phyloP scores from a whole-genome alignment of 2,113 vertebrate genomes.

The Apteryx owenii region DNA sequence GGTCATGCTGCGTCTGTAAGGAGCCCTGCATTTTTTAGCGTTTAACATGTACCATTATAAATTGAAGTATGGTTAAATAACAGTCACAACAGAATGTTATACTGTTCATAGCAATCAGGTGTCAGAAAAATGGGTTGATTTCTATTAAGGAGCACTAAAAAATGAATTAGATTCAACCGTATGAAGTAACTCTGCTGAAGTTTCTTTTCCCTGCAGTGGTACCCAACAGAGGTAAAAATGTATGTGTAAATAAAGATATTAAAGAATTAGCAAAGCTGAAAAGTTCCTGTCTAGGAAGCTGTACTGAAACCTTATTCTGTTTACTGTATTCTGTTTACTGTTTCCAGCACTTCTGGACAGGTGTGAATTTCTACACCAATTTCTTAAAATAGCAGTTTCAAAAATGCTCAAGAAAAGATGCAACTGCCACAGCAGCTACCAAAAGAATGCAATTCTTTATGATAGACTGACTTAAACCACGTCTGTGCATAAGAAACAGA shows the following conservation, averaged over 20 bases:
- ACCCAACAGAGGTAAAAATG: constrained; percentile 42
- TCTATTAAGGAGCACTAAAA: background rate
- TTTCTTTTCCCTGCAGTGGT: constrained; percentile 3
- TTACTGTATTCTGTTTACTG: background rate
- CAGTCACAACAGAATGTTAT: background rate
- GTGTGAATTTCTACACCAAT: constrained; percentile 40
- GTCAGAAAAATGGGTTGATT: constrained; percentile 11
- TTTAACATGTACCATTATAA: background rate
- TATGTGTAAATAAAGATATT: constrained; percentile 14
- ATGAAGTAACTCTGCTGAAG: background rate
- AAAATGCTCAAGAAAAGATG: background rate
- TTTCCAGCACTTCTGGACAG: constrained; percentile 39
- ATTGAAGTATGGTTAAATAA: background rate
- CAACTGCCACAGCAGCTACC: background rate
- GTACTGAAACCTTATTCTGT: background rate
- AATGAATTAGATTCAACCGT: background rate
- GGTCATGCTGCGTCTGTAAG: background rate
- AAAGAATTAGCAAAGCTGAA: constrained; percentile 42
- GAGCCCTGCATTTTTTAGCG: background rate
- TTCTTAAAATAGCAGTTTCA: constrained; percentile 59
- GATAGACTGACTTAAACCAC: background rate
- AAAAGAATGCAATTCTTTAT: background rate
- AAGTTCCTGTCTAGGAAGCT: background rate
- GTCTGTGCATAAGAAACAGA: background rate
- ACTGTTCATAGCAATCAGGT: constrained; percentile 15